Conservation (phyloP, 2,888 invertebrate genomes). For the Noctua fimbriata region DNA sequence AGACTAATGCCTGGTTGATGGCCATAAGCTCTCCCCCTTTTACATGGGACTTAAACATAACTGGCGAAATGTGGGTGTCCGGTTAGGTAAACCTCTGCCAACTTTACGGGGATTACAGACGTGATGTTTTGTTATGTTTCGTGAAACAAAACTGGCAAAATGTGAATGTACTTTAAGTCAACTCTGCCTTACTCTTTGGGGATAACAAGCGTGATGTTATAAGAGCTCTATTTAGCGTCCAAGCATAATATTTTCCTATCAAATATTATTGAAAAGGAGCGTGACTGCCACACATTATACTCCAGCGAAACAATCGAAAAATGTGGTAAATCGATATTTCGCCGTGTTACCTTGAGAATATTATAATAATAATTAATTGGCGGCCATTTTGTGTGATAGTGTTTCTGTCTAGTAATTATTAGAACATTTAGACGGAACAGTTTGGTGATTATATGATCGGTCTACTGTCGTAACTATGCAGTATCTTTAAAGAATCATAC, state of each 20-base stretch:
- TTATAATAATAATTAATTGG: constrained; percentile 53
- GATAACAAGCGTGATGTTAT: neutral
- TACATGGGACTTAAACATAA: neutral
- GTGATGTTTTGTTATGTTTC: neutral
- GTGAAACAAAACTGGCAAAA: neutral
- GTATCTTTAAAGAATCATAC: neutral
- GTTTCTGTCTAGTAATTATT: constrained; percentile 31
- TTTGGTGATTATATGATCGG: neutral
- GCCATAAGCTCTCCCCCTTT: neutral
- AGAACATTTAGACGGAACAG: constrained; percentile 14
- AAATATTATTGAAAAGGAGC: constrained; percentile 42
- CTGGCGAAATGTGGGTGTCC: too few relatives aligned
- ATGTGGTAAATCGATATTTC: constrained; percentile 50
- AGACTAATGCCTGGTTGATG: neutral
- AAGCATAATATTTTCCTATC: constrained; percentile 16
- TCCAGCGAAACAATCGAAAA: constrained; percentile 40
- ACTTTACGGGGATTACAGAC: neutral
- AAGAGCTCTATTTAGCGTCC: neutral
- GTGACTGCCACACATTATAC: constrained; percentile 55
- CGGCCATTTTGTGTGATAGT: constrained; percentile 38
- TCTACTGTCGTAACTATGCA: neutral
- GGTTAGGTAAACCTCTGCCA: too few relatives aligned
- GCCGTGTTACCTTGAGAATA: constrained; percentile 54
- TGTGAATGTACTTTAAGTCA: neutral
- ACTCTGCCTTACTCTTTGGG: neutral